phyloP scores from a whole-genome alignment of 2,113 vertebrate genomes.

The western clawed frog (Xenopus tropicalis) region DNA sequence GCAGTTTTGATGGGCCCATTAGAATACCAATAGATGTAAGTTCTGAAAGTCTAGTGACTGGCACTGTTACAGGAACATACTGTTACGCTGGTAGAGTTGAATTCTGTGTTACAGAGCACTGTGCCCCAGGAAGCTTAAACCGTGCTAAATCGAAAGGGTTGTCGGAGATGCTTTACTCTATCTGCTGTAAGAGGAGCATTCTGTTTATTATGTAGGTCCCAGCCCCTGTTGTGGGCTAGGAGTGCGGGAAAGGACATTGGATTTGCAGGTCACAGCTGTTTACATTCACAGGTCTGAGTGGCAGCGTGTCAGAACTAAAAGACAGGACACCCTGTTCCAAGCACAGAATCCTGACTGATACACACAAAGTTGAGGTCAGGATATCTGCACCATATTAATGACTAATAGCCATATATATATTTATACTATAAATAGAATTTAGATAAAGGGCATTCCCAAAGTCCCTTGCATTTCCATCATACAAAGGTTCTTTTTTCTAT shows the following conservation, averaged over 20 bases:
- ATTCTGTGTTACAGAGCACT: neutral
- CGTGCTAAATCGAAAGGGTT: too few species aligned
- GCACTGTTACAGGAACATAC: neutral
- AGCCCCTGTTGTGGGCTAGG: neutral
- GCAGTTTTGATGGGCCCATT: too few species aligned
- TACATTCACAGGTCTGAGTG: conserved; percentile 11
- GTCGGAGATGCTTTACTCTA: too few species aligned
- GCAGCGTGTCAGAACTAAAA: conserved; percentile 19
- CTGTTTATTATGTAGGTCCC: neutral
- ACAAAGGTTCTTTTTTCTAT: too few species aligned
- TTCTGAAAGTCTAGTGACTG: neutral
- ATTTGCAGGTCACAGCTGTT: conserved; percentile 40
- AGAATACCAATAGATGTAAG: too few species aligned
- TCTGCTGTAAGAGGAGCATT: too few species aligned
- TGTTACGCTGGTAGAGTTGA: neutral
- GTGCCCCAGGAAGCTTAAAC: too few species aligned
- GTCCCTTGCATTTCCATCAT: too few species aligned
- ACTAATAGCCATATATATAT: conserved; percentile 10
- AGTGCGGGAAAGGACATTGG: conserved; percentile 1
- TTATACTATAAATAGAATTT: neutral
- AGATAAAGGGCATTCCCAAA: too few species aligned
- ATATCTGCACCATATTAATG: conserved; percentile 19
- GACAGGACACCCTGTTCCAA: conserved; percentile 7
- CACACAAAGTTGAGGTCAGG: neutral
- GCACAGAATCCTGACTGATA: neutral